Evolutionary conservation across 1,140 invertebrate genomes (phyloP).

Genomic region (Orchestia grillus): DNA sequence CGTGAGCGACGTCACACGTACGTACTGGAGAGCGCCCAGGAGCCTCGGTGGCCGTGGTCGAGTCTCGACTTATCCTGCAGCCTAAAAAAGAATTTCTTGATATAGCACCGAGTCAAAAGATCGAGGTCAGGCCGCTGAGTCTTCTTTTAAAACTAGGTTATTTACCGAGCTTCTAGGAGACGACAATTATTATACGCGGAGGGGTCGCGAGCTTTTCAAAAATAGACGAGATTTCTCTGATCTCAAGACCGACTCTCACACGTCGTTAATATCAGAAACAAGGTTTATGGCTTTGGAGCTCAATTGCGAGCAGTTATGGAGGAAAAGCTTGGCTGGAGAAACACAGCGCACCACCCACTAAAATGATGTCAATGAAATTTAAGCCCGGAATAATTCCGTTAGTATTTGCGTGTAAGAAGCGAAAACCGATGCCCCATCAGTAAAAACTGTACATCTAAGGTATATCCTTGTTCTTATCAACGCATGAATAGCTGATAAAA

Average conservation of each 20-base stretch:
- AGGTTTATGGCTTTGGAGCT: neutral
- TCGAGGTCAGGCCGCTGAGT: neutral
- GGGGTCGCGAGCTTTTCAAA: neutral
- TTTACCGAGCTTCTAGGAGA: neutral
- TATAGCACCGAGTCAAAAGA: conserved; percentile 40
- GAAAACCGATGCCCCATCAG: neutral
- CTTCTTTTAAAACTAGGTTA: conserved; percentile 40
- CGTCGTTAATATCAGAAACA: neutral
- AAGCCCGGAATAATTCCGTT: neutral
- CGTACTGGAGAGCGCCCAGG: neutral
- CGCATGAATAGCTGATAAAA: neutral
- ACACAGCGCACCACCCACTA: neutral
- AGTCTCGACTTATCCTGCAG: neutral
- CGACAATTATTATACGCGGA: neutral
- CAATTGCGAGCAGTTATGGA: neutral
- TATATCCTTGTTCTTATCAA: neutral
- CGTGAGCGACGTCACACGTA: neutral
- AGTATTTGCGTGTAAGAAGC: neutral
- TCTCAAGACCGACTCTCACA: neutral
- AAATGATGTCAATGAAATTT: neutral
- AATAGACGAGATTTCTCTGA: neutral
- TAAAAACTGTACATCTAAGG: neutral
- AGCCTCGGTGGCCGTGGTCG: neutral
- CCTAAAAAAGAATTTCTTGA: conserved; percentile 20
- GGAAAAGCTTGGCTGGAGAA: neutral